Evolutionary conservation across 2,113 vertebrate species (phyloP), one percentile per base, ranked within the genome.

Genomic region (Protobothrops flavoviridis): DNA sequence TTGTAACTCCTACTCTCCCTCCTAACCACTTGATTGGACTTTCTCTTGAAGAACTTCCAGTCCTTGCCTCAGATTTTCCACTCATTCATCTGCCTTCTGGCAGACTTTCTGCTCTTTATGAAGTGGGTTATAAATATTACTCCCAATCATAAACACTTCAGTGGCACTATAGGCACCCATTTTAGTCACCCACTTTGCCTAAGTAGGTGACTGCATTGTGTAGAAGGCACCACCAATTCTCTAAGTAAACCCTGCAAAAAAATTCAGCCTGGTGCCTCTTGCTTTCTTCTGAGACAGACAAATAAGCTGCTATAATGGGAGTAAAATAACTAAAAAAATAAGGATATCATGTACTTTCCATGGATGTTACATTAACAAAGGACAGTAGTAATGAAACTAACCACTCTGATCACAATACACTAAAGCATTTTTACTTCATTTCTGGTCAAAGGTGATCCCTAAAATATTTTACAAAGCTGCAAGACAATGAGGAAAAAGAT

Each of bases 51-150:
- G 26, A 89, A 11, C 53, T n/a, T 9, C 88, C 43, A 52, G 53
- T 43, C 88, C 55, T 43, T 53, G 89, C 45, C 55, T 86, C 92
- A 93, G 43, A 90, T 93, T 93, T 93, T 93, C 88, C 92, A 93
- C 29, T 86, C 55, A 13, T 39, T 94, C 95, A 91, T 59, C 90
- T 93, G n/a, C 93, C 91, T 95, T 94, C 93, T 81, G 94, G 91
- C 95, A 89, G 88, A 93, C 94, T 56, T 12, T 94, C 93, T 92
- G 95, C 53, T 8, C 55, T 13, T 88, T 90, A 23, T 90, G 92
- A 61, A 86, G 74, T 90, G 88, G n/a, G 56, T 93, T 93, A 93
- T 86, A 93, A 93, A 93, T 93, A 90, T 48, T 12, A 90, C 88
- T 48, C 74, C 50, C 45, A 43, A 61, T 53, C 92, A 93, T 55